Evolutionary conservation across 2,797 vertebrate species (phyloP).

Genomic region (Sparus aurata): DNA sequence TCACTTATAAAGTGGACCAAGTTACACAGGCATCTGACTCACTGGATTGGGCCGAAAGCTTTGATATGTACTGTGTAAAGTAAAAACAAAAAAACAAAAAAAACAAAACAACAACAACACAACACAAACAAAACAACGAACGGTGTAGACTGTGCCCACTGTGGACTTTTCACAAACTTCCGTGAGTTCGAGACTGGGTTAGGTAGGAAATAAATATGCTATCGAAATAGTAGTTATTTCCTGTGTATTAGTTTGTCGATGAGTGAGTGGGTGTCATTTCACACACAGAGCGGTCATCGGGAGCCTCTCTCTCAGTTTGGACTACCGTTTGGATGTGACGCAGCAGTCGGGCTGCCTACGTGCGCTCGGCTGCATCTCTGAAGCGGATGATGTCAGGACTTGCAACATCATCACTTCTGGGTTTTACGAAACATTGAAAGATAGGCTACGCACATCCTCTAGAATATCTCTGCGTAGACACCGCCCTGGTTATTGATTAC

Average conservation of each 20-base stretch:
- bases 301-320: neutral
- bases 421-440: neutral
- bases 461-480: neutral
- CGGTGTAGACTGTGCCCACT: neutral
- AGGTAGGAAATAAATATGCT: too few species aligned
- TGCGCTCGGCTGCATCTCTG: slow-evolving; percentile 4
- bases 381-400: neutral
- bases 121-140: too few species aligned
- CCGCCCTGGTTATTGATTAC: too few species aligned
- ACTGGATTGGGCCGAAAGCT: too few species aligned
- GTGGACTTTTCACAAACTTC: neutral
- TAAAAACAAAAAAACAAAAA: too few species aligned
- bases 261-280: neutral
- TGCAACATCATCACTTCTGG: neutral
- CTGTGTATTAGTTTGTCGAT: too few species aligned
- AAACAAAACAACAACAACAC: too few species aligned
- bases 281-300: neutral
- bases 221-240: too few species aligned
- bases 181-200: too few species aligned
- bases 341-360: neutral
- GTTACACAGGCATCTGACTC: too few species aligned
- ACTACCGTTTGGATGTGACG: neutral
- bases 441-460: neutral
- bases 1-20: neutral
- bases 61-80: too few species aligned